These are phyloP conservation scores for Misgurnus anguillicaudatus DNA, from an alignment of 2,113 vertebrate genomes.

Conservation along the genomic window DNA sequence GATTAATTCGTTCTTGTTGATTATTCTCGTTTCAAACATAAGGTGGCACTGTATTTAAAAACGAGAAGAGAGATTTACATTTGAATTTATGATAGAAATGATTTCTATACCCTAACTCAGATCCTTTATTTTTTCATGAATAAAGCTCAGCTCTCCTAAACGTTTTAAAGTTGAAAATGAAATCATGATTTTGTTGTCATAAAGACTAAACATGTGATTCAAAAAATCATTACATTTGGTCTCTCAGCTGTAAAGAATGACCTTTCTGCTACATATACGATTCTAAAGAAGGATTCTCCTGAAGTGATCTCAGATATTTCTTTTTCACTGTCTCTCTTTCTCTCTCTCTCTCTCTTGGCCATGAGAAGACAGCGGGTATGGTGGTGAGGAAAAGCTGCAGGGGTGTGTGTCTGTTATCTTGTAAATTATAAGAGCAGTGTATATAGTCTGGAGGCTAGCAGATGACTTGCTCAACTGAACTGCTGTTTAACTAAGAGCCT, in stretches of 20 bases:
- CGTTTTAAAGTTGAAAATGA: no score
- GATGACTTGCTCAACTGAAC: not conserved
- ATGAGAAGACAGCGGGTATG: not conserved
- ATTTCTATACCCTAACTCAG: not conserved
- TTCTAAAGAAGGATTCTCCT: not conserved
- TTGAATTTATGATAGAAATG: not conserved
- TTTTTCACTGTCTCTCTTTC: not conserved
- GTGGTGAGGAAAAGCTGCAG: slow-evolving; percentile 12
- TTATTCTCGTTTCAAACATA: no score
- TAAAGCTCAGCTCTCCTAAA: no score
- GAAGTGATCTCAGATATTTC: not conserved
- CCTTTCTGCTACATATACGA: slow-evolving; percentile 6
- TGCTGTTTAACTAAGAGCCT: not conserved
- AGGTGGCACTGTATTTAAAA: no score
- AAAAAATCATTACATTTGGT: no score
- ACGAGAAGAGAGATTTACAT: not conserved
- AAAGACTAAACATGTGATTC: no score
- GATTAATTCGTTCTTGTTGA: not conserved
- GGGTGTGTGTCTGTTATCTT: not conserved
- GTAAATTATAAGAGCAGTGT: not conserved
- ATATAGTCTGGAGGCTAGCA: not conserved
- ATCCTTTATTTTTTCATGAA: no score
- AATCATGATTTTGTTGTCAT: not conserved
- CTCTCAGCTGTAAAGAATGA: not conserved
- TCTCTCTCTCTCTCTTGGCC: not conserved